A percentile compares a stretch with the other conserved stretches of the same genome.
Conservation (phyloP, 2,797 vertebrate species). For the Peromyscus aztecus region DNA sequence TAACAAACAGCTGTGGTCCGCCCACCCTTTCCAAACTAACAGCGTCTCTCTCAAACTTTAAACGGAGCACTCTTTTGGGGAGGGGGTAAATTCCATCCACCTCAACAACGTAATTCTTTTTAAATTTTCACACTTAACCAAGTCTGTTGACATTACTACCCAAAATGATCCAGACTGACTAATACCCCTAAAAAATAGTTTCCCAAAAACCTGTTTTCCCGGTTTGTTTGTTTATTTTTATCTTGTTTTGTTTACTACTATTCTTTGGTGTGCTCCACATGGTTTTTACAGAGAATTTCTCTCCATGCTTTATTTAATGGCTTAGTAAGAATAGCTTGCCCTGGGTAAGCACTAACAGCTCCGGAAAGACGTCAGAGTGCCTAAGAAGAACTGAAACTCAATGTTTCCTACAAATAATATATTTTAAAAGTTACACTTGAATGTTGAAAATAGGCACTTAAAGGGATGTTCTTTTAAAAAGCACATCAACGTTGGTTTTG, state of each 20-base stretch:
- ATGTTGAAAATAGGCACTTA: constrained; percentile 14
- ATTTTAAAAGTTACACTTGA: not conserved
- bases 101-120: not conserved
- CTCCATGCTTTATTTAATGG: constrained; percentile 17
- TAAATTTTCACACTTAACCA: not conserved
- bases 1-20: not conserved
- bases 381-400: constrained; percentile 23
- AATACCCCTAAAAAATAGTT: not conserved
- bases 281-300: constrained; percentile 34
- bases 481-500: not conserved
- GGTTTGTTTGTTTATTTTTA: too few species aligned
- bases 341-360: not conserved
- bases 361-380: not conserved
- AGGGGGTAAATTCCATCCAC: not conserved
- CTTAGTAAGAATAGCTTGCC: not conserved
- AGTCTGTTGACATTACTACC: not conserved
- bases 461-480: constrained; percentile 8
- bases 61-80: constrained; percentile 7
- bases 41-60: not conserved
- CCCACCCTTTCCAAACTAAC: constrained; percentile 14
- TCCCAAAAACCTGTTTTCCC: not conserved
- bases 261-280: not conserved
- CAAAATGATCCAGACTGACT: constrained; percentile 26
- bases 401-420: constrained; percentile 34
- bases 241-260: not conserved